Conservation (phyloP, 2,797 vertebrate species). For the Neopelma chrysocephalum region DNA sequence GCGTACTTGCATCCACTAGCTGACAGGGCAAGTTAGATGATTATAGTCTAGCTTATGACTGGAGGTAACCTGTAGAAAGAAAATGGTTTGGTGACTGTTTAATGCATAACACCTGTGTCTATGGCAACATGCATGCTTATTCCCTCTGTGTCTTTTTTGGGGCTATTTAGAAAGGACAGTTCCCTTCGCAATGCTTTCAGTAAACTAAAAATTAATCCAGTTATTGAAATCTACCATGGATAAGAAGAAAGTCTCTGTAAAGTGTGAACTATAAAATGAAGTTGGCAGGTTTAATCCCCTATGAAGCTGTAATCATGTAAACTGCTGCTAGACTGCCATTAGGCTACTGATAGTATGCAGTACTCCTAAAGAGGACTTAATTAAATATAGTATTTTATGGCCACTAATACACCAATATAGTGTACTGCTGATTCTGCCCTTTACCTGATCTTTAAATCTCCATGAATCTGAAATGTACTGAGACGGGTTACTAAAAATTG, state of each 20-base stretch:
- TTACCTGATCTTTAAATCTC: background rate
- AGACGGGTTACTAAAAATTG: background rate
- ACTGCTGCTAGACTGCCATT: background rate
- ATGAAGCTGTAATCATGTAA: background rate
- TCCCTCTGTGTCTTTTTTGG: background rate
- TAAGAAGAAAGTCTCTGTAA: slow-evolving; percentile 5
- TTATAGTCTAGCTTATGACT: background rate
- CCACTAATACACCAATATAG: background rate
- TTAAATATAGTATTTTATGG: background rate
- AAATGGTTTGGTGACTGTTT: background rate
- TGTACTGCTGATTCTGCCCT: background rate
- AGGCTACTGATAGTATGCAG: background rate
- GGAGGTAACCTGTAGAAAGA: background rate
- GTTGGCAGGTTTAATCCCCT: slow-evolving; percentile 21
- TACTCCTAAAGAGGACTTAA: background rate
- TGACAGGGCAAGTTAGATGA: background rate
- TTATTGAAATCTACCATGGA: background rate
- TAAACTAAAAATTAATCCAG: slow-evolving; percentile 18
- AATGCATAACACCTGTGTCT: background rate
- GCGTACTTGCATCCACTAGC: fast-evolving
- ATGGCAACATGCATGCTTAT: background rate
- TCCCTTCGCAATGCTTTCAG: background rate
- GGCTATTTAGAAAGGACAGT: background rate
- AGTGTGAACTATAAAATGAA: background rate
- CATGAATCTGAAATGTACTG: background rate